These are phyloP conservation scores for Centropyge bicolor DNA, from an alignment of 2,797 vertebrate species.

Conservation along the genomic window DNA sequence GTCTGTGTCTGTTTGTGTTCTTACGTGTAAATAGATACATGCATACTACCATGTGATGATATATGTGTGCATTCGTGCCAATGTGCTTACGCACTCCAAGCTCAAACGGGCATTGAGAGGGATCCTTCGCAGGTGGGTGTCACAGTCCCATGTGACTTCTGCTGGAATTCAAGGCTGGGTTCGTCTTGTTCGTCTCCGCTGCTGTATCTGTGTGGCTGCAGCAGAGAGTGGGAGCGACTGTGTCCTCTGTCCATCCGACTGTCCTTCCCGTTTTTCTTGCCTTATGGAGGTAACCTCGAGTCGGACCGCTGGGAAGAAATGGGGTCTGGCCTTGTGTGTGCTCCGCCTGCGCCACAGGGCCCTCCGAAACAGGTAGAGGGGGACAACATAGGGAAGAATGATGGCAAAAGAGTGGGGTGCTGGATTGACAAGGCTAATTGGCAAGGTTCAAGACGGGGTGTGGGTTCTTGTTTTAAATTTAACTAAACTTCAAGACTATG, in stretches of 20 bases:
- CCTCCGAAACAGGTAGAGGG: constrained; percentile 78
- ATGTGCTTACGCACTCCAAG: constrained; percentile 13
- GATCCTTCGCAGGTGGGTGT: constrained; percentile 76
- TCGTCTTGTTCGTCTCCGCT: constrained; percentile 27
- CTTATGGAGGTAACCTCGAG: constrained; percentile 75
- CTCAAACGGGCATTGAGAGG: constrained; percentile 34
- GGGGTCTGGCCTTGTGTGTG: constrained; percentile 80
- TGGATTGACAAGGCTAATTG: constrained; percentile 33
- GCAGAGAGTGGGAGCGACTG: constrained; percentile 24
- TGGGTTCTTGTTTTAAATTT: background rate
- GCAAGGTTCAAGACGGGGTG: background rate
- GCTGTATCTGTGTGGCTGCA: constrained; percentile 26
- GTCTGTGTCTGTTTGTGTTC: background rate
- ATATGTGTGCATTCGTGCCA: constrained; percentile 16
- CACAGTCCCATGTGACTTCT: constrained; percentile 73
- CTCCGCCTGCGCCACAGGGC: constrained; percentile 84
- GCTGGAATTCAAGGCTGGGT: constrained; percentile 73
- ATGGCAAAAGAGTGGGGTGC: background rate
- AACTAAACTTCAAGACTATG: background rate
- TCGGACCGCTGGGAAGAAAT: constrained; percentile 66
- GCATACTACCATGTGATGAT: background rate
- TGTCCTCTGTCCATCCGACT: constrained; percentile 16
- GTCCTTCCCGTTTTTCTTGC: constrained; percentile 13
- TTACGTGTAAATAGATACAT: background rate
- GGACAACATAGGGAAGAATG: background rate